Evolutionary conservation across 2,888 invertebrate genomes (phyloP).

Genomic region (Eilema caniola): DNA sequence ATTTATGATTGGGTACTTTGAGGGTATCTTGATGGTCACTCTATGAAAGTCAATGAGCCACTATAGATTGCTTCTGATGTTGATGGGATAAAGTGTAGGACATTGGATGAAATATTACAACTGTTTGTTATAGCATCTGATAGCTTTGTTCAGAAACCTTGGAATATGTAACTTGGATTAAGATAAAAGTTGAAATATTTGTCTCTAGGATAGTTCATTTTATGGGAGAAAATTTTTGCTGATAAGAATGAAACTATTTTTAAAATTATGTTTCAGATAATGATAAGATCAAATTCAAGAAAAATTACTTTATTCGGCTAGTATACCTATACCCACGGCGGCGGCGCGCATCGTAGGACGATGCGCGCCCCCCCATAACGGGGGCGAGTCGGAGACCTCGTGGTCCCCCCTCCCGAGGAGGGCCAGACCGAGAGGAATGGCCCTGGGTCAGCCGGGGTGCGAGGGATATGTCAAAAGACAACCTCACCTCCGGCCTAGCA

Average conservation of each 20-base stretch:
- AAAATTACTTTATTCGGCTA: no score
- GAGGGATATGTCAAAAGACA: no score
- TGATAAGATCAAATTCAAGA: no score
- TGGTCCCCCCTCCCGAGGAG: no score
- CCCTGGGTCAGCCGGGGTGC: no score
- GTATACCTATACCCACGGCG: no score
- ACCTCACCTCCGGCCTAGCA: no score
- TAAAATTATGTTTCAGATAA: background rate
- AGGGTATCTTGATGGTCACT: conserved; percentile 9
- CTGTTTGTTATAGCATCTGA: conserved; percentile 47
- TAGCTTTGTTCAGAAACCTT: conserved; percentile 35
- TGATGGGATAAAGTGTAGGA: conserved; percentile 34
- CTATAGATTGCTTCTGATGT: conserved; percentile 25
- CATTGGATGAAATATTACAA: conserved; percentile 42
- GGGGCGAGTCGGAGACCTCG: no score
- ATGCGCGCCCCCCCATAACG: no score
- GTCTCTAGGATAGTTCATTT: conserved; percentile 16
- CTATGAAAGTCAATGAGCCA: conserved; percentile 28
- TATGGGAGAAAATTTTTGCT: background rate
- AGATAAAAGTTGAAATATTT: conserved; percentile 37
- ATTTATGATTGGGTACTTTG: conserved; percentile 16
- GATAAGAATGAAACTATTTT: background rate
- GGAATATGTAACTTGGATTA: conserved; percentile 31
- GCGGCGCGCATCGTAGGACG: no score
- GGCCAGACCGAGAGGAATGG: no score